phyloP scores from a whole-genome alignment of 2,113 vertebrate species.

The Misgurnus mizolepis region DNA sequence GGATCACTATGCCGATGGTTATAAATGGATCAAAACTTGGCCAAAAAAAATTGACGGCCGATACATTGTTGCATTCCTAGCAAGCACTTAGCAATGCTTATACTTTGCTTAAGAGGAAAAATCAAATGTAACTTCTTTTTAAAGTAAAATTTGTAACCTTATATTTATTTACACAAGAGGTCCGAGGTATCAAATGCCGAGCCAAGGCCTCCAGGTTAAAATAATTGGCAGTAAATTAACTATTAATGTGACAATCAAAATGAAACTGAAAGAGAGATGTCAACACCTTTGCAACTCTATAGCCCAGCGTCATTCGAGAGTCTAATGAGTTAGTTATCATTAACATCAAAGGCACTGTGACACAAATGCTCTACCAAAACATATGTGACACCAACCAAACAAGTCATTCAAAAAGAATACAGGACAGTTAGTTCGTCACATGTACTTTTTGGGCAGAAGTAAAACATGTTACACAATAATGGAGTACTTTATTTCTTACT shows the following conservation, averaged over 20 bases:
- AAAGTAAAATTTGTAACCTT: not conserved
- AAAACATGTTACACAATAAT: constrained; percentile 15
- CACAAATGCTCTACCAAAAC: not conserved
- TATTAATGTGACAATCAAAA: constrained; percentile 19
- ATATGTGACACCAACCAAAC: not conserved
- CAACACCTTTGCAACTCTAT: constrained; percentile 16
- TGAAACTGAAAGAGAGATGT: constrained; percentile 33
- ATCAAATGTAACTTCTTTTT: not conserved
- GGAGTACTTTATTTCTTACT: not conserved
- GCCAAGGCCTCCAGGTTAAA: not conserved
- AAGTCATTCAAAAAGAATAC: not conserved
- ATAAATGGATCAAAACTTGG: no score
- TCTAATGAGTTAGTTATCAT: not conserved
- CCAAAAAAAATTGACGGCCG: no score
- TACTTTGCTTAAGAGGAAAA: not conserved
- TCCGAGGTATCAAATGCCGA: not conserved
- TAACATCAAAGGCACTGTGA: not conserved
- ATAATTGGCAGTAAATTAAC: constrained; percentile 26
- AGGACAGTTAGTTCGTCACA: not conserved
- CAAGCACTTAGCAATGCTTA: no score
- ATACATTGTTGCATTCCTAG: no score
- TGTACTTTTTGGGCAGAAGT: not conserved
- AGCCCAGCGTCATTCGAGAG: constrained; percentile 10
- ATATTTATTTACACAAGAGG: constrained; percentile 6
- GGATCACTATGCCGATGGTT: no score